These are phyloP conservation scores for Macrobrachium rosenbergii DNA, from an alignment of 1,140 invertebrate species.

Conservation along the genomic window DNA sequence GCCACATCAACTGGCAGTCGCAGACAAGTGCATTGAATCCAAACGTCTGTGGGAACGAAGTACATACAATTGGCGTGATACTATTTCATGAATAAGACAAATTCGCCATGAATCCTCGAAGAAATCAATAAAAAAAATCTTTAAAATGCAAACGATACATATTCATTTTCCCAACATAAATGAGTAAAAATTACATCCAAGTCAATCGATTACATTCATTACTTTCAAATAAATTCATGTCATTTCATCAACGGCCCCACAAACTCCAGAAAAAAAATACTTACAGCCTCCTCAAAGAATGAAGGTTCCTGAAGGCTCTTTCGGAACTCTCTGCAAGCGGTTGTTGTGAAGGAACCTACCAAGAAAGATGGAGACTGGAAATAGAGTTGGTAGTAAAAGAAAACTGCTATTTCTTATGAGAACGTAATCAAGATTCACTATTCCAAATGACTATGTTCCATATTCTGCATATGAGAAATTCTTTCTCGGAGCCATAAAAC, in stretches of 20 bases:
- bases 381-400: neutral
- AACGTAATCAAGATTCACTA: no score
- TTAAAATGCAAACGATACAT: neutral
- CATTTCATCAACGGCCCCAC: no score
- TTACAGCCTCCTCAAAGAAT: constrained; percentile 79
- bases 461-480: no score
- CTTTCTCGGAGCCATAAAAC: no score
- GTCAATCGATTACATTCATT: no score
- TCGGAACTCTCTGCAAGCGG: constrained; percentile 80
- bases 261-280: constrained; percentile 67
- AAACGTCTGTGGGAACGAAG: constrained; percentile 75
- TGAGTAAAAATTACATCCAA: no score
- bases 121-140: no score
- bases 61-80: neutral
- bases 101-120: no score
- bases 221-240: no score
- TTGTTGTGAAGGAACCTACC: constrained; percentile 87
- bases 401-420: neutral
- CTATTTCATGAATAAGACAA: neutral
- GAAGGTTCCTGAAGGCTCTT: constrained; percentile 81
- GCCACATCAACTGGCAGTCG: constrained; percentile 88
- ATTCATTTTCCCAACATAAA: no score
- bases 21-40: constrained; percentile 90
- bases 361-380: constrained; percentile 57
- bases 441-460: no score